Base-by-base conservation (phyloP, 2,888 invertebrate genomes). In the Plusia festucae region DNA sequence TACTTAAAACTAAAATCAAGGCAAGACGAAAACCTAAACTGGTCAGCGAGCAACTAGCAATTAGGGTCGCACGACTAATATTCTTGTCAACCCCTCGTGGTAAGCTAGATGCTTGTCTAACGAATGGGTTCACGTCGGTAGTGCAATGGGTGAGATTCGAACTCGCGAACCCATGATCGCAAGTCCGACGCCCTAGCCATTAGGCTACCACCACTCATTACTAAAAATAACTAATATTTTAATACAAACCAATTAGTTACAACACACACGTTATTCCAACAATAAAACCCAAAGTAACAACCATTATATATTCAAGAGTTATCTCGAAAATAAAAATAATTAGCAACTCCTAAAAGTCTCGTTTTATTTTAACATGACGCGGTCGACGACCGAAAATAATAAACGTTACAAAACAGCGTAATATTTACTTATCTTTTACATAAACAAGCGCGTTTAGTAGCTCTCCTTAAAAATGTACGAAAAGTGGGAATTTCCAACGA, bases 401-500 rank as follows among this genome's bases (percentile, higher is more conserved):
- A 27, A 65, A 60, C 59, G 63, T 11, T 8, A 57, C 54, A 61
- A 34, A 70, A 70, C 57, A 54, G 18, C 30, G 53, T 70, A 72
- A 76, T 75, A 58, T 74, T 72, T 72, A 69, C 70, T 78, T 70
- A 73, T 78, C 76, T 72, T 69, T 49, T 57, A 34, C 64, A 67
- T 46, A 66, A 76, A 76, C 70, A 62, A 63, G 49, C 54, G 15
- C 60, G 52, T 63, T 70, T 66, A 63, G 53, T 53, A 53, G 46
- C 66, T 20, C 78, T 69, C 65, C 67, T 81, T 69, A 73, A 78
- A 75, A 81, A 81, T 79, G 62, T 71, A 81, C 60, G 67, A 53
- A 61, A 64, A 65, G 61, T 60, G 30, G 32, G 59, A 60, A 53
- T 68, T 76, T 62, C 15, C 24, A 62, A 70, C 57, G 53, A 80